Evolutionary conservation across 1,140 invertebrate genomes (phyloP), one percentile per base, ranked within the genome.

Genomic region (Neocloeon triangulifer): DNA sequence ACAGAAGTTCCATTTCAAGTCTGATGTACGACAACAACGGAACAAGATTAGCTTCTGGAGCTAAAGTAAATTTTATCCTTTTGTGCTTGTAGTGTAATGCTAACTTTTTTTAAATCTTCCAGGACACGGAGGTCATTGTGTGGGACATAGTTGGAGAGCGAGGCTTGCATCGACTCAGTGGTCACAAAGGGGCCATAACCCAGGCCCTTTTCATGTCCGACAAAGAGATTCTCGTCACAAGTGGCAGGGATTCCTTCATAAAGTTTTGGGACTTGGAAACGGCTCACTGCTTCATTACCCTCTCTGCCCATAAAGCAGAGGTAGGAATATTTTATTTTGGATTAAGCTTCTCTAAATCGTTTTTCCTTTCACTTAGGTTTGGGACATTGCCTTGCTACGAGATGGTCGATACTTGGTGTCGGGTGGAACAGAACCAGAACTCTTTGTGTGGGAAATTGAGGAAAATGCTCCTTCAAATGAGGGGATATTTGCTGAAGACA

Each of bases 201-300:
- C 71, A 82, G 56, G 56, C 82, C 0, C 45, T 61, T 8, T 98
- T 97, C 48, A 17, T 3, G 30, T 34, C 20, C 31, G n/a, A n/a
- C n/a, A n/a, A n/a, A n/a, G 73, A 86, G 43, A 68, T 86, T 40
- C 47, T 95, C 10, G 61, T 98, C 7, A 82, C 86, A 39, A 69
- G 74, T 31, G 94, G 88, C 2, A 92, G 86, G 53, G 94, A 99
- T 52, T 78, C 78, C 10, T 82, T 82, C 51, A 66, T 98, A 0
- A 97, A 97, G 49, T 91, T 98, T 49, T 98, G 92, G 92, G 85
- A 97, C 58, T 54, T 97, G 32, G 72, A 81, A 38, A 92, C 79
- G 15, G 76, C 91, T 44, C 81, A 89, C 47, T 96, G 92, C 52
- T 97, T 97, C 44, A 80, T 84, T 51, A 98, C 94, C 6, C 55